Conservation (phyloP, 2,888 invertebrate genomes). For the Trachelus stipa region DNA sequence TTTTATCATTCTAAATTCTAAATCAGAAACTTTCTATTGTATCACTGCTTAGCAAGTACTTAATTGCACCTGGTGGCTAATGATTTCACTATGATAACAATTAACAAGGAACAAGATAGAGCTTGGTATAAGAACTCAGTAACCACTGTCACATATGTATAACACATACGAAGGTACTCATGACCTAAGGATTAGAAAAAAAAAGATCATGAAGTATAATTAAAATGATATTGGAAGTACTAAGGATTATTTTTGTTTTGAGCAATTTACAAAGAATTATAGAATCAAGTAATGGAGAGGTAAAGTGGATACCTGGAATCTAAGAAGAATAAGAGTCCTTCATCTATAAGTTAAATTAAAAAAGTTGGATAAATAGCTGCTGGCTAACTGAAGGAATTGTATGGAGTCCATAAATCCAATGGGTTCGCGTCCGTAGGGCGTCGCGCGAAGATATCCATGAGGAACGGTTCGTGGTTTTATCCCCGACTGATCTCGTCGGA, state of each 20-base stretch:
- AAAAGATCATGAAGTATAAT: neutral
- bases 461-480: constrained; percentile 44
- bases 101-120: neutral
- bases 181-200: neutral
- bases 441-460: constrained; percentile 41
- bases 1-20: neutral
- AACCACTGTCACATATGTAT: neutral
- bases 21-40: neutral
- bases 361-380: neutral
- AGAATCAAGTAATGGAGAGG: neutral
- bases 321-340: neutral
- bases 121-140: neutral
- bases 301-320: neutral
- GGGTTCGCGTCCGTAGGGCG: neutral
- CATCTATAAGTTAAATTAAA: neutral
- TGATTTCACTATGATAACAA: neutral
- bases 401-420: constrained; percentile 11
- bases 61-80: neutral
- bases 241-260: neutral
- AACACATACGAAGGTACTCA: neutral
- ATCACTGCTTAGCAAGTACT: no score
- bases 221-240: neutral
- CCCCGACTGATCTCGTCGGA: constrained; percentile 50
- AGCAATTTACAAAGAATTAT: neutral
- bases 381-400: neutral